Base-by-base conservation (phyloP, 2,113 vertebrate genomes). In the Balaeniceps rex region DNA sequence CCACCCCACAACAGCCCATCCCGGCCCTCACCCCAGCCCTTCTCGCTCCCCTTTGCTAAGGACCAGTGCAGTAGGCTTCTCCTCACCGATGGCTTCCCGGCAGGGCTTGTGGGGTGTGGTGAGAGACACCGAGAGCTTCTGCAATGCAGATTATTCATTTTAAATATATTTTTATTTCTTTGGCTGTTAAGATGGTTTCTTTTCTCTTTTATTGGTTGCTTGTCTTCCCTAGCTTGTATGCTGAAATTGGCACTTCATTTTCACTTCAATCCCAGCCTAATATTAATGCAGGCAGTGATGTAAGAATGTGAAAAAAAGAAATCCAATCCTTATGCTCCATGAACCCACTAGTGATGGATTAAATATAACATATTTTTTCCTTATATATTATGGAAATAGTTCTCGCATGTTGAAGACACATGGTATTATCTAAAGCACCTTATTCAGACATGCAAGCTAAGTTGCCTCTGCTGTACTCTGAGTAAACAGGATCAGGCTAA, bases 201-300 rank as follows among this genome's bases (percentile, higher is more conserved):
- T 66, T 95, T 88, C 34, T 69, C 64, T 95, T 91, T 93, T 89
- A 84, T 83, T 93, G 89, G 71, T 90, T 0, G 0, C 80, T 95
- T 96, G 87, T 94, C 94, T 95, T 91, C 91, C 75, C 44, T 91
- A 91, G 68, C 64, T 83, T 93, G 69, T 88, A 83, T 86, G 83
- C 93, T 88, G 94, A 98, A 98, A 96, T 87, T 94, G 91, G 84
- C 90, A 81, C 70, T 96, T 96, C 90, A 81, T 68, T 96, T 96
- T 81, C 94, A 91, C 74, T 93, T 94, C 92, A 71, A 12, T 92
- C 42, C 72, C 57, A 90, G 88, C 40, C 65, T 81, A 49, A 92
- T 94, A 93, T 92, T 92, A 94, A 97, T 77, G 79, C 70, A 97
- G 63, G 44, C 15, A n/a, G 81, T 7, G 3, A 40, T 19, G 47